These are phyloP conservation scores for Lepidotrigona ventralis DNA, from an alignment of 1,140 invertebrate species.

Conservation along the genomic window DNA sequence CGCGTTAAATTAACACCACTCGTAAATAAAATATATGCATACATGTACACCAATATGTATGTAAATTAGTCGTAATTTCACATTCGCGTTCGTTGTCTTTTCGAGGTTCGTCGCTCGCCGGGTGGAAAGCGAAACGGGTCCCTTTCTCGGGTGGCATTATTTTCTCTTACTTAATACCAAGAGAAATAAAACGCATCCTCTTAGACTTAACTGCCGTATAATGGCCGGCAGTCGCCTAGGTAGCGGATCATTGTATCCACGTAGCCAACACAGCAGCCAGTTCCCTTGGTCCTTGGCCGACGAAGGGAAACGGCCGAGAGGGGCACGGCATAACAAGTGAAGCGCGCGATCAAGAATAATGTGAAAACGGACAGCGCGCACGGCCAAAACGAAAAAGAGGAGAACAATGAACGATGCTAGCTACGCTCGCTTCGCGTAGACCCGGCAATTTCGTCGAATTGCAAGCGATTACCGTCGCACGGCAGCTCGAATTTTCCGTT, in stretches of 20 bases:
- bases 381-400: constrained; percentile 28
- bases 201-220: constrained; percentile 30
- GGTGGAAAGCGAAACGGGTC: neutral
- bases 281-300: neutral
- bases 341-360: constrained; percentile 48
- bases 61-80: constrained; percentile 30
- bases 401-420: constrained; percentile 40
- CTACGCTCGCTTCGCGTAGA: constrained; percentile 34
- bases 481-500: constrained; percentile 62
- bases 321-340: neutral
- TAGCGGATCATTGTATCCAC: constrained; percentile 23
- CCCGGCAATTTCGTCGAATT: constrained; percentile 60
- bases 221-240: constrained; percentile 18
- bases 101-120: neutral
- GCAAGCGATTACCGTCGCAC: constrained; percentile 57
- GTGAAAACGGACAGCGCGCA: constrained; percentile 39
- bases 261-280: neutral
- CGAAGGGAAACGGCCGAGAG: neutral
- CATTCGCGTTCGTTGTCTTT: constrained; percentile 13
- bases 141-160: neutral
- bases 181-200: constrained; percentile 26
- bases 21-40: constrained; percentile 29
- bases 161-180: neutral
- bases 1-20: constrained; percentile 29
- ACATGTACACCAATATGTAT: constrained; percentile 35